Evolutionary conservation across 2,888 invertebrate genomes (phyloP), one percentile per base, ranked within the genome.

Genomic region (Criorhina ranunculi): DNA sequence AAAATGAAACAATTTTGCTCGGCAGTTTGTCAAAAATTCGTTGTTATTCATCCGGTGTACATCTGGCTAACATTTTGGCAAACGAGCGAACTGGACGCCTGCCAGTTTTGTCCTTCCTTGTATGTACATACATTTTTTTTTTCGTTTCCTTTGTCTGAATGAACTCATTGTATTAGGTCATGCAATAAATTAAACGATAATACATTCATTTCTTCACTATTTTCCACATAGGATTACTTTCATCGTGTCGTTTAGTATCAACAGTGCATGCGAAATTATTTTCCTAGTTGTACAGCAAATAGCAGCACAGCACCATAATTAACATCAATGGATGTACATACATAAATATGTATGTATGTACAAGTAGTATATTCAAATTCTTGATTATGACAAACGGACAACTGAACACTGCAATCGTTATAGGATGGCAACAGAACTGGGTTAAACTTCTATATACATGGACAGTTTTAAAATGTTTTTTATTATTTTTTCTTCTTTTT

Each of bases 91-190:
- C 66, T 82, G 82, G 82, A 82, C 46, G 60, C 7, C 9, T 67
- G 82, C 82, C 82, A 82, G 72, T 40, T 66, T 24, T 60, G 31
- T 70, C 37, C 66, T 78, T 70, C 66, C 69, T 59, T 69, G 31
- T 66, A 33, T 69, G 31, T 66, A 33, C 24, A 57, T 59, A 24
- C 24, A 24, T 35, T 19, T 15, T 51, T 24, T 15, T 15, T 29
- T 40, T 11, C 46, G 51, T 64, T 60, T 78, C 53, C 53, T 72
- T 57, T 78, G 59, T 67, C 53, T 73, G 40, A 69, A 64, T 79
- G 67, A 69, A 75, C 67, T 62, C 66, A 64, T 69, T 66, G 73
- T 44, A 73, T 83, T 79, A 79, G 79, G 67, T 79, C 83, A 79
- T 83, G 46, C 83, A 35, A 75, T 79, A 55, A 83, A 64, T 75